phyloP scores from a whole-genome alignment of 2,113 vertebrate genomes.

The Helogale parvula region DNA sequence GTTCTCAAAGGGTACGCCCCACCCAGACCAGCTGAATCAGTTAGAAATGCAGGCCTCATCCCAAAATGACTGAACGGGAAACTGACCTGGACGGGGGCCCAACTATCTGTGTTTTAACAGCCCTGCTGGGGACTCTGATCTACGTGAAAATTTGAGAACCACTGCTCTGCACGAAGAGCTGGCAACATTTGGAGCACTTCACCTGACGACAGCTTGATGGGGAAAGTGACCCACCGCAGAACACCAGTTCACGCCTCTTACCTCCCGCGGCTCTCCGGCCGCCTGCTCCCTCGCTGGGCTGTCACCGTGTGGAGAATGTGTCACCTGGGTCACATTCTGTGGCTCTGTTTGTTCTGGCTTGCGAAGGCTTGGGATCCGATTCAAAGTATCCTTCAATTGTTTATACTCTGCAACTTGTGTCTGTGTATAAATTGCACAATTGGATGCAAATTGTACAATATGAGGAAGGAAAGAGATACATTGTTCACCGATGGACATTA shows the following conservation, averaged over 20 bases:
- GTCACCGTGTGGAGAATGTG: slow-evolving; percentile 1
- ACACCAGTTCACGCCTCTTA: slow-evolving; percentile 16
- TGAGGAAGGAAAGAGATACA: background rate
- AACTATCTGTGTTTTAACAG: background rate
- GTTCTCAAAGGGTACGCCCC: background rate
- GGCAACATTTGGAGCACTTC: background rate
- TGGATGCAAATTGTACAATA: slow-evolving; percentile 69
- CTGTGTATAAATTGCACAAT: slow-evolving; percentile 82
- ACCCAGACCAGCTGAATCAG: background rate
- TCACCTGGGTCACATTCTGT: slow-evolving; percentile 43
- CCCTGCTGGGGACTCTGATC: background rate
- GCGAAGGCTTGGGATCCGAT: slow-evolving; percentile 86
- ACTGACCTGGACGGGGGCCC: background rate
- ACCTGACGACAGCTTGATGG: background rate
- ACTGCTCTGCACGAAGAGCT: background rate
- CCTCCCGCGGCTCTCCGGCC: slow-evolving; percentile 69
- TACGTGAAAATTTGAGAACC: background rate
- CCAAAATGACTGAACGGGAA: background rate
- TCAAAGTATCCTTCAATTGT: slow-evolving; percentile 92
- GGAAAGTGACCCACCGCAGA: background rate
- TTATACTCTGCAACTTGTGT: slow-evolving; percentile 95
- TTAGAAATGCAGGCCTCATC: background rate
- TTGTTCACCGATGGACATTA: background rate
- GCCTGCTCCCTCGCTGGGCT: background rate
- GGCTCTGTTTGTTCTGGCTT: slow-evolving; percentile 76